A percentile compares a stretch with the other conserved stretches of the same genome.
These are phyloP conservation scores for Aphaenogaster rudis DNA, from an alignment of 1,140 invertebrate genomes.

Conservation along the genomic window DNA sequence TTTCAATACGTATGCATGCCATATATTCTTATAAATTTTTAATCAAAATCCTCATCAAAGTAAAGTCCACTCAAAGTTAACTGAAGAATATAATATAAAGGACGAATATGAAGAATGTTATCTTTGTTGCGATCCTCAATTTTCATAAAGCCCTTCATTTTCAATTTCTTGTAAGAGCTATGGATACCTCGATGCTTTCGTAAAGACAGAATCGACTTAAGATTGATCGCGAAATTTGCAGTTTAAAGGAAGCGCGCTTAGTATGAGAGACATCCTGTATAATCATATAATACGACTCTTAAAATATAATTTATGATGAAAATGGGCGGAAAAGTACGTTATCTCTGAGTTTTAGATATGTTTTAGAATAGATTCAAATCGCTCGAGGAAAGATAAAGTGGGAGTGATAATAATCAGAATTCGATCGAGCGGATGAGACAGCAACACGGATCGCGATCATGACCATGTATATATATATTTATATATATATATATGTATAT, in stretches of 20 bases:
- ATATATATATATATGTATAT: constrained; percentile 70
- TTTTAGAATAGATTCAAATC: constrained; percentile 13
- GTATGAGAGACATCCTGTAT: background rate
- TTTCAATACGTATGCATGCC: background rate
- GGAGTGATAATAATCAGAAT: constrained; percentile 13
- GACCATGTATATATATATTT: constrained; percentile 68
- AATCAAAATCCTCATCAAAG: background rate
- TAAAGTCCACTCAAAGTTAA: background rate
- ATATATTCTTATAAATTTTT: background rate
- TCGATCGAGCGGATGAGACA: constrained; percentile 62
- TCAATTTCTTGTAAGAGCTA: background rate
- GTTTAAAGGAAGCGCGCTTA: constrained; percentile 8
- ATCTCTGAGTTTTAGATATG: constrained; percentile 18
- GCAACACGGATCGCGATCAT: constrained; percentile 57
- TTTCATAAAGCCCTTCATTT: background rate
- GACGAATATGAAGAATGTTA: background rate
- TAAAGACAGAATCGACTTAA: background rate
- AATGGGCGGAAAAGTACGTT: constrained; percentile 16
- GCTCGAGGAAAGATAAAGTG: constrained; percentile 16
- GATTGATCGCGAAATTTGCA: constrained; percentile 8
- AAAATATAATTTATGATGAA: constrained; percentile 28
- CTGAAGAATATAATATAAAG: background rate
- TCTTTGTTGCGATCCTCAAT: background rate
- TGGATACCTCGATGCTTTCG: background rate
- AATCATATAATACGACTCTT: constrained; percentile 35